Evolutionary conservation across 2,797 vertebrate species (phyloP).

Genomic region (Gorsachius magnificus): DNA sequence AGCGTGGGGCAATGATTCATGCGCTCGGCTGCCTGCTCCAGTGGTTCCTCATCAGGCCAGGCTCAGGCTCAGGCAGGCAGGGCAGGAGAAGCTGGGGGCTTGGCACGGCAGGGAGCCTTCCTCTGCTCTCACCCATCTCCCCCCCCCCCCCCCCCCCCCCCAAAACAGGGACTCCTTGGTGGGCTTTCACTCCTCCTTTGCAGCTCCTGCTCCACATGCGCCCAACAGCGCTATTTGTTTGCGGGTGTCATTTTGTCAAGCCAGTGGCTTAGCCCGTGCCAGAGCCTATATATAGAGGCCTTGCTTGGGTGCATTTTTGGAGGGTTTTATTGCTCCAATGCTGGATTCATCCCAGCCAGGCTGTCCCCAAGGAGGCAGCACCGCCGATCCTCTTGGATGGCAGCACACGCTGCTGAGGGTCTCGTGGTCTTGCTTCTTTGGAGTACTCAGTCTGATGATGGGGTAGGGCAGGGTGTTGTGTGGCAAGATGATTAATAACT

Average conservation of each 20-base stretch:
- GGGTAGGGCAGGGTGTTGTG: neutral
- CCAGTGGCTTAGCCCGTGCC: neutral
- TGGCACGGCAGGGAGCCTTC: neutral
- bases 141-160: rapidly evolving
- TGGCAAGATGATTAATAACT: conserved; percentile 7
- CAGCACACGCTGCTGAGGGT: neutral
- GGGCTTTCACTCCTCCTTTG: neutral
- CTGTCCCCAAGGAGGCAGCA: conserved; percentile 4
- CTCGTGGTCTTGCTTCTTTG: neutral
- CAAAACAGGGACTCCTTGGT: neutral
- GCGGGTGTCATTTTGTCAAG: conserved; percentile 39
- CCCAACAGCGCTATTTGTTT: conserved; percentile 55
- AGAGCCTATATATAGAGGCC: conserved; percentile 54
- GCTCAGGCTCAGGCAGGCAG: neutral
- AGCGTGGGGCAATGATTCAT: neutral
- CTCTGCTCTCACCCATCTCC: neutral
- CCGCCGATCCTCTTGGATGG: neutral
- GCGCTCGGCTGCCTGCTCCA: neutral
- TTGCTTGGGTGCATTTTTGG: conserved; percentile 27
- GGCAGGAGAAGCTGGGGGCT: neutral
- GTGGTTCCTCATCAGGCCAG: neutral
- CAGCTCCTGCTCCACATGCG: neutral
- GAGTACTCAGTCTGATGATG: neutral
- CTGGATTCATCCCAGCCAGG: conserved; percentile 42
- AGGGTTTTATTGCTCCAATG: conserved; percentile 24